Base-by-base conservation (phyloP, 2,113 vertebrate species). In the Macaca fascicularis region DNA sequence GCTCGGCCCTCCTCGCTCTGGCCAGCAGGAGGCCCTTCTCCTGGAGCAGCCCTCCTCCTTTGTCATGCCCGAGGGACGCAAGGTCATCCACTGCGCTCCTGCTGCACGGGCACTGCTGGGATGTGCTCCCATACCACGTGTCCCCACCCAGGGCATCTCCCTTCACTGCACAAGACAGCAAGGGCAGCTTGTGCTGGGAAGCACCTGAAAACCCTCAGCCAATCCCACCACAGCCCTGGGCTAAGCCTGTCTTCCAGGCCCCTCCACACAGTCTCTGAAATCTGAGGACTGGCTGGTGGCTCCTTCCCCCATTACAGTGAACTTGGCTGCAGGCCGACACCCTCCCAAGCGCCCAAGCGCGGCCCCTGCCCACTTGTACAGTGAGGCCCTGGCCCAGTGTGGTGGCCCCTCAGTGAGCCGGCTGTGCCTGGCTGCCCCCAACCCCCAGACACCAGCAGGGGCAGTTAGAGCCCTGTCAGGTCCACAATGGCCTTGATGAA, bases 401-500 rank as follows among this genome's bases (percentile, higher is more conserved):
- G 9, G 40, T 1, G 11, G 92, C 93, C 76, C 72, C 43, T 48
- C 40, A 20, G 55, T 32, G 16, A 69, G 40, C 79, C 9, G 23
- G 72, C 94, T 48, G 84, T 25, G 96, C 90, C 96, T 59, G 0
- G 9, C 82, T 97, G 96, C 27, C 64, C 75, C 83, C 1, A 5
- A 43, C n/a, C 67, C 43, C 8, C 2, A 2, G 4, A 40, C 35
- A 35, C 16, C 70, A 72, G 12, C 0, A 1, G 70, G 12, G n/a
- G 32, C 0, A 1, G 69, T 97, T 98, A 99, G 93, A 99, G 99
- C 95, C 99, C 99, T 0, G 99, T 99, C 86, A 99, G 99, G 97
- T 99, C 99, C 81, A 99, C 99, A 8, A 99, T 99, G 97, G 99
- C 99, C 98, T 99, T 99, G 98, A 99, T 99, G 98, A 99, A 99